Base-by-base conservation (phyloP, 2,113 vertebrate species). In the Eudyptes chrysolophus region DNA sequence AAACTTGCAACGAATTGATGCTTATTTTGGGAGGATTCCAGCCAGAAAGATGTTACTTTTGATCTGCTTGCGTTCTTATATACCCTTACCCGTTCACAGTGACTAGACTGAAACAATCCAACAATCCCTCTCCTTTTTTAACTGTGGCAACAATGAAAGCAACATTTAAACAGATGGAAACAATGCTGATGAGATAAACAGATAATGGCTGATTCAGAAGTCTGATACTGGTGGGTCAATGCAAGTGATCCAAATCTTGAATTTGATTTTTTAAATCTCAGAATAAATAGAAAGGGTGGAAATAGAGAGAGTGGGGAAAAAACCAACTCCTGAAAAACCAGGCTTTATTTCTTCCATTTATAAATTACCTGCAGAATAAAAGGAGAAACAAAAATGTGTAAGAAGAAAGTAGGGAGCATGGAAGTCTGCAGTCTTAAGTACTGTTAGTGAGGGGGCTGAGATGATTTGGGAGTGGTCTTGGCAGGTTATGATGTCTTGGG, bases 1-100 rank as follows among this genome's bases (percentile, higher is more conserved):
- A 64, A 26, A 21, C 21, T 76, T 89, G 36, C 36, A 85, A 20
- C 72, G 78, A 57, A 44, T 69, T 66, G 30, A n/a, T 97, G 97
- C 77, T 89, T 89, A 2, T 89, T 93, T 85, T 93, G 94, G 81
- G 48, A 94, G 46, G 20, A 70, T 80, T 95, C 84, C 93, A 92
- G 54, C 38, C 32, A 93, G 87, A 64, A 95, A 87, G 82, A 72
- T 0, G 2, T 65, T 94, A 21, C 30, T 96, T 90, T 79, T 87
- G 36, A 54, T 72, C 54, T 60, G 36, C 48, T 18, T 71, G 13
- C 17, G 11, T 29, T 29, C 70, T 66, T 61, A 44, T 22, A n/a
- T 52, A 61, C 51, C 25, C 42, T 55, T 62, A 80, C 9, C n/a
- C 26, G 7, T 55, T 87, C 29, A 12, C 9, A 14, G 30, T 20